Conservation (phyloP, 2,113 vertebrate species). For the Coryphaenoides rupestris region DNA sequence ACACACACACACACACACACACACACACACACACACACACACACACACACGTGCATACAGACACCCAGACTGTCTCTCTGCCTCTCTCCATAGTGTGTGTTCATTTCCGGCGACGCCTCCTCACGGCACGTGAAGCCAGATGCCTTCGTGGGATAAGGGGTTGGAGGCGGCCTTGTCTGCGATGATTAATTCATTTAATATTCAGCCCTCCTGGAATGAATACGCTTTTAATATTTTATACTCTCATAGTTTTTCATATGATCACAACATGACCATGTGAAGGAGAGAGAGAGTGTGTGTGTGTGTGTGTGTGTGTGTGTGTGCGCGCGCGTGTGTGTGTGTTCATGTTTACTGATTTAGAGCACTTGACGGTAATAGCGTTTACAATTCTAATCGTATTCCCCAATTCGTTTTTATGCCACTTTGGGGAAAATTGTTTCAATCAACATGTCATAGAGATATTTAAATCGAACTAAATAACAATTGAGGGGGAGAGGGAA, state of each 20-base stretch:
- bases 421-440: slow-evolving; percentile 31
- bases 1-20: too few relatives aligned
- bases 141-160: slow-evolving; percentile 38
- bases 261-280: slow-evolving; percentile 47
- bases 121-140: slow-evolving; percentile 26
- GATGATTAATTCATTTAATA: slow-evolving; percentile 69
- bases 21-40: too few relatives aligned
- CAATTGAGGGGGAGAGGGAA: slow-evolving; percentile 6
- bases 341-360: not conserved
- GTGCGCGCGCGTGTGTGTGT: slow-evolving; percentile 8
- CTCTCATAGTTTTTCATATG: slow-evolving; percentile 46
- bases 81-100: slow-evolving; percentile 4
- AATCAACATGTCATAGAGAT: slow-evolving; percentile 6
- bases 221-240: slow-evolving; percentile 69
- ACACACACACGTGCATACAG: too few relatives aligned
- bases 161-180: slow-evolving; percentile 46
- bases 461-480: not conserved
- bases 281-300: not conserved
- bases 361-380: not conserved
- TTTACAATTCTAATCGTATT: not conserved
- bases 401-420: slow-evolving; percentile 17
- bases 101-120: slow-evolving; percentile 43
- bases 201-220: slow-evolving; percentile 61
- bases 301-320: not conserved
- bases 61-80: not conserved